These are phyloP conservation scores for Marmota flaviventris DNA, from an alignment of 2,113 vertebrate genomes.

Conservation along the genomic window DNA sequence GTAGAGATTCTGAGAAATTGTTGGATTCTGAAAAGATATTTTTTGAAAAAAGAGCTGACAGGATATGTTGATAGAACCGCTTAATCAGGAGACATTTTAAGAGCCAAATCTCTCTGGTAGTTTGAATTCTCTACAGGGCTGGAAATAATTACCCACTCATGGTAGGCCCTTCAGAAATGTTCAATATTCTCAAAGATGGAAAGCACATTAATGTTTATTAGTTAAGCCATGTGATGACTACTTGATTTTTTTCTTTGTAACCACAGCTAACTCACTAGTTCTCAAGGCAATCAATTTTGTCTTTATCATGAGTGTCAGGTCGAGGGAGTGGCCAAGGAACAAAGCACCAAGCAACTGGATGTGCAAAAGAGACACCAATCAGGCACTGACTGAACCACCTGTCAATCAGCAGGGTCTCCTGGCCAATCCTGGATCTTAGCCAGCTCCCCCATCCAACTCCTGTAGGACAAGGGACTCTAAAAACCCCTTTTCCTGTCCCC, in stretches of 20 bases:
- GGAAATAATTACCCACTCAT: not conserved
- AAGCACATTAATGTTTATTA: not conserved
- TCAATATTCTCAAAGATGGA: not conserved
- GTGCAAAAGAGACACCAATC: no score
- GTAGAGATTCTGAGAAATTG: not conserved
- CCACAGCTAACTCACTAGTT: not conserved
- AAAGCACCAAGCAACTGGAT: no score
- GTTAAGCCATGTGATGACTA: not conserved
- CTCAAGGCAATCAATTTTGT: not conserved
- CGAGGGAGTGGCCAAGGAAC: no score
- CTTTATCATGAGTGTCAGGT: not conserved
- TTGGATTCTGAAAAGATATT: not conserved
- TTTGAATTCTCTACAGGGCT: not conserved
- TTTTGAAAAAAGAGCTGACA: not conserved
- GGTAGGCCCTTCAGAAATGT: not conserved
- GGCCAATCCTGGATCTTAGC: no score
- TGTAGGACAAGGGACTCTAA: no score
- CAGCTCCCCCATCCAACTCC: no score
- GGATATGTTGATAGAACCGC: not conserved
- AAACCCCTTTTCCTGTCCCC: no score
- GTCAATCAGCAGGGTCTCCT: no score
- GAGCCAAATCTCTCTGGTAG: not conserved
- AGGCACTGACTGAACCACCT: no score
- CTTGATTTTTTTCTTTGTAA: slow-evolving; percentile 33
- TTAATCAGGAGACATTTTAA: not conserved